Evolutionary conservation across 1,140 invertebrate species (phyloP).

Genomic region (Sycophila sp.): DNA sequence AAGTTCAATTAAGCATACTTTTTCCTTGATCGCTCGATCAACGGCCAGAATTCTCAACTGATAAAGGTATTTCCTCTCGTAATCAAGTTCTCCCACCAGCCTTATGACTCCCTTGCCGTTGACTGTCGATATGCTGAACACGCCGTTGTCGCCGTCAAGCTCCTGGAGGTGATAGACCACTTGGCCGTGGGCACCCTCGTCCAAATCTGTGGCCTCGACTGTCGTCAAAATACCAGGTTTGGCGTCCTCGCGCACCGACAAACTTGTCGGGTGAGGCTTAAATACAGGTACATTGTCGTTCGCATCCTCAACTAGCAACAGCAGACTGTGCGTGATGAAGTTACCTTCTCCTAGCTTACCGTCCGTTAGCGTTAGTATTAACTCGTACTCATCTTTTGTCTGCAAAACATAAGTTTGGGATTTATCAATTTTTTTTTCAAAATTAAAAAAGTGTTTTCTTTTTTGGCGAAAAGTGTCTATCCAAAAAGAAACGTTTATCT

Average conservation of each 20-base stretch:
- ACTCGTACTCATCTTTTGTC: constrained; percentile 85
- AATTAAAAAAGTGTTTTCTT: neutral
- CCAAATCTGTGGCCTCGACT: constrained; percentile 87
- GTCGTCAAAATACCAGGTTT: constrained; percentile 78
- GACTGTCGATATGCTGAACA: constrained; percentile 83
- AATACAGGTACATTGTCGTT: constrained; percentile 93
- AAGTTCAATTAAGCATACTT: too few relatives aligned
- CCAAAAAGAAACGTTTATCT: too few relatives aligned
- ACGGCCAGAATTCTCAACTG: constrained; percentile 86
- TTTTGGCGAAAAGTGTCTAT: too few relatives aligned
- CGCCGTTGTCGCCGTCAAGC: constrained; percentile 79
- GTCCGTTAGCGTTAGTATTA: constrained; percentile 90
- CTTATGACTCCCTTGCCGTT: constrained; percentile 89
- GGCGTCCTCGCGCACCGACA: constrained; percentile 83
- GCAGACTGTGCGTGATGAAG: constrained; percentile 89
- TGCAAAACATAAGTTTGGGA: too few relatives aligned
- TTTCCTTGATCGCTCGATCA: constrained; percentile 83
- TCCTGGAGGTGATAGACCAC: constrained; percentile 81
- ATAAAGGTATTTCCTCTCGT: constrained; percentile 88
- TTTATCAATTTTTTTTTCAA: too few relatives aligned
- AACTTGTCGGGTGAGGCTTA: constrained; percentile 82
- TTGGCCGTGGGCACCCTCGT: constrained; percentile 92
- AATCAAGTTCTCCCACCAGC: constrained; percentile 82
- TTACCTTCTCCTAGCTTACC: constrained; percentile 86
- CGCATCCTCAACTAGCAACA: constrained; percentile 89